Evolutionary conservation across 2,888 invertebrate species (phyloP), one percentile per base, ranked within the genome.

Genomic region (Hypolimnas misippus): DNA sequence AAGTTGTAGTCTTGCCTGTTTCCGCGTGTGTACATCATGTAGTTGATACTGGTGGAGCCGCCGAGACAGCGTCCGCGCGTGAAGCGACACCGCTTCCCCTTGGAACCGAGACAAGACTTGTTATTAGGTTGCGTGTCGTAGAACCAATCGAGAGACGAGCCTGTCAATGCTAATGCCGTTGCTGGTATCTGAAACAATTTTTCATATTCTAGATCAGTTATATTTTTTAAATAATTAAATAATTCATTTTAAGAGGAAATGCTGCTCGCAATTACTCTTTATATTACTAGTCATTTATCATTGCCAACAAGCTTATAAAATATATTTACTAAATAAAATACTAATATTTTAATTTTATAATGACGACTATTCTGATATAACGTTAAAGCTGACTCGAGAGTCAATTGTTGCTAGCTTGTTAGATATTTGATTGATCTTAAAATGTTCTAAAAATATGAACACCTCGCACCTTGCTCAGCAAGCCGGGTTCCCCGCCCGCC

Each of bases 11-110:
- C 87, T 0, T 7, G 50, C 0, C 73, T 76, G 63, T 79, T 81
- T 1, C 88, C 88, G 31, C 89, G 81, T 1, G 77, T 76, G 72
- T 86, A 86, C 66, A 87, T 68, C 87, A 89, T 86, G 71, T 80
- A 79, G 74, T 89, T 89, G 69, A 83, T 82, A 70, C 76, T 76
- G 56, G 87, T 82, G 65, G 88, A 86, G 57, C 88, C 88, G 0
- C 88, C 88, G 56, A 89, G 82, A 29, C 82, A 79, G 62, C 79
- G 81, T 62, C 89, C 88, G 64, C 87, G 82, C 16, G 56, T 65
- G 66, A 82, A 81, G 49, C 76, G 77, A 64, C 88, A 88, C 62
- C 71, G 72, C 16, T 54, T 57, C 1, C 72, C 73, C 12, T 60
- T 63, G 1, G 75, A 77, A 4, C 80, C 71, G 25, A 86, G 74